A percentile compares a stretch with the other conserved stretches of the same genome.
Evolutionary conservation across 2,113 vertebrate species (phyloP).

Genomic region (Anas platyrhynchos): DNA sequence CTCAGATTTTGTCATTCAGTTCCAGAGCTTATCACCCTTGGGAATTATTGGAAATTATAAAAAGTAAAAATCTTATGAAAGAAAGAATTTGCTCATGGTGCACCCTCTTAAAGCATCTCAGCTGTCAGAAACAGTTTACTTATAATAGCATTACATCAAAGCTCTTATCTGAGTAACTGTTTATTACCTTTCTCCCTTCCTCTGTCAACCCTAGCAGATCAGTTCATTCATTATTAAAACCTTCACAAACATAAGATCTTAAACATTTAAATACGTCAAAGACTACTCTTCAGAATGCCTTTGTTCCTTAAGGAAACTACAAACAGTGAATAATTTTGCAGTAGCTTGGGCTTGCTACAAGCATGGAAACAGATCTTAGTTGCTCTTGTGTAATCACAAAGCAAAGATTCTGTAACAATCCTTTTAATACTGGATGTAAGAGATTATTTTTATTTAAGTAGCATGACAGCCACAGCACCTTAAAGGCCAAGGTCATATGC

Average conservation of each 20-base stretch:
- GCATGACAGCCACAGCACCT: not conserved
- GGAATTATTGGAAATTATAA: not conserved
- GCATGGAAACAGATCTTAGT: slow-evolving; percentile 3
- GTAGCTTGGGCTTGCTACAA: slow-evolving; percentile 17
- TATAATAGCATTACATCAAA: not conserved
- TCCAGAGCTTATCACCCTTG: no score
- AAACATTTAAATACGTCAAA: not conserved
- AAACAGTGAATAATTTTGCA: not conserved
- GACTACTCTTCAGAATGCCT: not conserved
- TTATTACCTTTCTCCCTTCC: not conserved
- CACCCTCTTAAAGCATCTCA: not conserved
- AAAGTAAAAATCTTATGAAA: not conserved
- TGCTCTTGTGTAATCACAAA: not conserved
- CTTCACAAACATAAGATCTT: not conserved
- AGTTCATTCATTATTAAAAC: not conserved
- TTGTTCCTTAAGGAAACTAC: not conserved
- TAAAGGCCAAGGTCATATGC: not conserved
- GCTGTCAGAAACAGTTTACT: not conserved
- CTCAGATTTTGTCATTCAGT: no score
- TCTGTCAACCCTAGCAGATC: not conserved
- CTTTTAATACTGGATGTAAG: not conserved
- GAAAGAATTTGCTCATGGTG: not conserved
- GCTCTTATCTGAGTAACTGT: not conserved
- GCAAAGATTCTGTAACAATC: not conserved
- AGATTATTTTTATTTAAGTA: not conserved